These are phyloP conservation scores for Rhabdomys pumilio DNA, from an alignment of 2,797 vertebrate genomes.

Conservation along the genomic window DNA sequence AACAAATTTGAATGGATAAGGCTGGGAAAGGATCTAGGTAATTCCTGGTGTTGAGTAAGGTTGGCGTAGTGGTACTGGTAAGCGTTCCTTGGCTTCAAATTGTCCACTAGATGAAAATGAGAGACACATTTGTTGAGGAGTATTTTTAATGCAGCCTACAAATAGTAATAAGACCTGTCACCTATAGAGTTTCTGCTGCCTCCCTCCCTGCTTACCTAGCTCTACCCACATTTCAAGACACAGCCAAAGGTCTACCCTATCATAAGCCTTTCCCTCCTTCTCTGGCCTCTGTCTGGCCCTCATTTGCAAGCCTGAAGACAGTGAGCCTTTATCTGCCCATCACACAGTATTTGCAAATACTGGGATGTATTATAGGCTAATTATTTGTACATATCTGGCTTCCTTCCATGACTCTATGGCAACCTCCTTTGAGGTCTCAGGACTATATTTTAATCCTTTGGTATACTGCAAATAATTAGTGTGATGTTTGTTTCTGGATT, in stretches of 20 bases:
- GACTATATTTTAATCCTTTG: conserved; percentile 73
- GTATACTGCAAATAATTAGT: conserved; percentile 69
- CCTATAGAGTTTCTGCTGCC: background rate
- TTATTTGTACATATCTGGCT: conserved; percentile 58
- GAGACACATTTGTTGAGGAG: background rate
- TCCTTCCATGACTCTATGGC: conserved; percentile 47
- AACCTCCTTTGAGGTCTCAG: conserved; percentile 51
- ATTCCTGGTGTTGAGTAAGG: conserved; percentile 8
- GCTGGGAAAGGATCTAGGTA: background rate
- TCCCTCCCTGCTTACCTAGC: conserved; percentile 11
- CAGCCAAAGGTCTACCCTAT: background rate
- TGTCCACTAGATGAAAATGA: conserved; percentile 51
- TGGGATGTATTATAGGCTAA: conserved; percentile 52
- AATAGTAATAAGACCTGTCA: background rate
- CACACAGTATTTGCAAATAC: conserved; percentile 54
- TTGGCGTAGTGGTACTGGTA: background rate
- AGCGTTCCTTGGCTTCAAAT: conserved; percentile 43
- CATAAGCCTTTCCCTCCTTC: background rate
- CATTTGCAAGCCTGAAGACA: background rate
- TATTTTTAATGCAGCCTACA: conserved; percentile 53
- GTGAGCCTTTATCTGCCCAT: background rate
- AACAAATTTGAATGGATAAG: background rate
- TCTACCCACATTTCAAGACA: conserved; percentile 36
- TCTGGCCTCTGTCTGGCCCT: background rate
- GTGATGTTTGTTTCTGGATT: conserved; percentile 68